phyloP scores from a whole-genome alignment of 2,888 invertebrate genomes.

The Folsomia manolachei region DNA sequence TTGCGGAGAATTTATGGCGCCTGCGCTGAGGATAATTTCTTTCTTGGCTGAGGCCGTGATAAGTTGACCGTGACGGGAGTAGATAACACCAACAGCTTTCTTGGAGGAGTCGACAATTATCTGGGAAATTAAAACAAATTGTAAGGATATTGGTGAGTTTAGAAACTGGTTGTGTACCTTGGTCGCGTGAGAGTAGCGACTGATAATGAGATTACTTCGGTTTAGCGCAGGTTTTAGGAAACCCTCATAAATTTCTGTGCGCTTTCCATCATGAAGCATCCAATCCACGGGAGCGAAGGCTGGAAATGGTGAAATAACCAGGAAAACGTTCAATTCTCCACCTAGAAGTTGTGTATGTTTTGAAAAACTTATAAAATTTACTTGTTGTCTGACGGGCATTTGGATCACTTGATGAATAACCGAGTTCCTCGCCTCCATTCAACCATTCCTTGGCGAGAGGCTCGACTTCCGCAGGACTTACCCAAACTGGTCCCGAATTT shows the following conservation, averaged over 20 bases:
- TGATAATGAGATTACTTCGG: constrained; percentile 39
- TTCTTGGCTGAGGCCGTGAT: constrained; percentile 24
- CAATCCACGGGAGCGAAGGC: too few relatives aligned
- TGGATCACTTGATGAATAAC: constrained; percentile 34
- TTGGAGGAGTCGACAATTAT: neutral
- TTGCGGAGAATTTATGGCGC: constrained; percentile 30
- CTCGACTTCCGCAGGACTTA: constrained; percentile 28
- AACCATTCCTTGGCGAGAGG: constrained; percentile 35
- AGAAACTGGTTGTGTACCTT: constrained; percentile 25
- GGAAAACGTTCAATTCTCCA: too few relatives aligned
- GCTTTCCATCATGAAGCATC: neutral
- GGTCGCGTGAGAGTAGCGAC: constrained; percentile 39
- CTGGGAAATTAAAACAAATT: neutral
- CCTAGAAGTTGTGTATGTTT: too few relatives aligned
- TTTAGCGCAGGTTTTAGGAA: constrained; percentile 34
- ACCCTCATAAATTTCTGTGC: neutral
- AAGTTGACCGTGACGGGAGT: constrained; percentile 25
- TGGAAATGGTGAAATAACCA: too few relatives aligned
- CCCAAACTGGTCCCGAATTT: constrained; percentile 31
- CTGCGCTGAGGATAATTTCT: constrained; percentile 41
- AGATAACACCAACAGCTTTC: constrained; percentile 30
- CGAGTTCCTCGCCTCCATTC: constrained; percentile 40
- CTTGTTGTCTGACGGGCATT: constrained; percentile 35
- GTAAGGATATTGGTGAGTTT: neutral
- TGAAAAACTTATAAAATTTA: too few relatives aligned